phyloP scores from a whole-genome alignment of 2,797 vertebrate genomes.

The Emydoidea blandingii region DNA sequence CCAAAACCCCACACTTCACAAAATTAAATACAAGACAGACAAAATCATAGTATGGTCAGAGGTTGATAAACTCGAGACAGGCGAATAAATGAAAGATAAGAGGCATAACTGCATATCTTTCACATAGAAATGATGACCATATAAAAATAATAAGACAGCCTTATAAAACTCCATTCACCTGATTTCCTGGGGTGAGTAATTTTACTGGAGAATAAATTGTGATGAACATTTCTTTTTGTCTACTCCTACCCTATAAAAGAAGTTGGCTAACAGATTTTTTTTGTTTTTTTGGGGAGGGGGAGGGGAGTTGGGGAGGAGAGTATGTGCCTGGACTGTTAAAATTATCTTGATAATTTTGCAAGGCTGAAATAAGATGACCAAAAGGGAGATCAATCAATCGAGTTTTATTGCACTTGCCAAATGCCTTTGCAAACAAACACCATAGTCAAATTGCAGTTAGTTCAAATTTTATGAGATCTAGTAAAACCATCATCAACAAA shows the following conservation, averaged over 20 bases:
- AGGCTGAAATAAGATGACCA: background rate
- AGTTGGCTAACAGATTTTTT: background rate
- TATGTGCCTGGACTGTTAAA: background rate
- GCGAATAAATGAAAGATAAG: fast-evolving
- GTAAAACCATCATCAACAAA: background rate
- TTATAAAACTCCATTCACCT: background rate
- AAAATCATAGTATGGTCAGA: background rate
- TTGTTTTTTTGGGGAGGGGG: background rate
- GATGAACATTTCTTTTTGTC: background rate
- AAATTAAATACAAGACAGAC: background rate
- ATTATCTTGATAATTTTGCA: background rate
- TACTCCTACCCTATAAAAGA: background rate
- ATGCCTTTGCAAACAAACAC: background rate
- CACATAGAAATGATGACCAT: background rate
- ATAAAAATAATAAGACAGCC: background rate
- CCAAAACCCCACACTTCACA: background rate
- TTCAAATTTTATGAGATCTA: background rate
- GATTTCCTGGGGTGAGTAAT: background rate
- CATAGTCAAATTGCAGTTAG: background rate
- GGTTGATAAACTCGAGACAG: background rate
- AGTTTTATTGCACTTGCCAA: background rate
- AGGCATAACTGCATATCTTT: background rate
- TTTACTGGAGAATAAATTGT: background rate
- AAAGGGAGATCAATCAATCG: background rate
- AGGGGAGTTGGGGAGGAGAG: background rate